Percentiles rank a stretch among this genome's conserved stretches.
phyloP scores from a whole-genome alignment of 1,140 invertebrate genomes.

The Ctenoplectra terminalis region DNA sequence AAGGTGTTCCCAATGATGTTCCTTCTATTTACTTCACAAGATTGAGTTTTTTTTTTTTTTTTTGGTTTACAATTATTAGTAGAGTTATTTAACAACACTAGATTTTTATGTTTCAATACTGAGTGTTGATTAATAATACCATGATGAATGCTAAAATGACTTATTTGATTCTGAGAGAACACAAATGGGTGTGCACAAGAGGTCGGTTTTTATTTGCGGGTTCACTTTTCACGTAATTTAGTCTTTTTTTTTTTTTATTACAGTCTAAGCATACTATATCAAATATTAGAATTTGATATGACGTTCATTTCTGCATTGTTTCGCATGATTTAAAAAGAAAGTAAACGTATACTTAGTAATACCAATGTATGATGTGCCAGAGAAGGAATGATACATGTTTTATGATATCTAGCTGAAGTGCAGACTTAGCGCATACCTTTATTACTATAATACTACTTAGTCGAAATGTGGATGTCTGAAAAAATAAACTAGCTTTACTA shows the following conservation, averaged over 20 bases:
- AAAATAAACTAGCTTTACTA: slow-evolving; percentile 83
- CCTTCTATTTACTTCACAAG: slow-evolving; percentile 75
- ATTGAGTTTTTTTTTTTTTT: slow-evolving; percentile 72
- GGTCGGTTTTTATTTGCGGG: slow-evolving; percentile 69
- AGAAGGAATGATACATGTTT: slow-evolving; percentile 83
- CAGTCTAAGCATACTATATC: slow-evolving; percentile 74
- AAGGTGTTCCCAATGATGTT: slow-evolving; percentile 78
- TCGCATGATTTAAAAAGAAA: slow-evolving; percentile 80
- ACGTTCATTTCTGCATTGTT: slow-evolving; percentile 74
- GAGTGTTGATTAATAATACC: slow-evolving; percentile 77
- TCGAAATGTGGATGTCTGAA: slow-evolving; percentile 84
- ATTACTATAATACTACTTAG: slow-evolving; percentile 84
- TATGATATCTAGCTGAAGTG: slow-evolving; percentile 83
- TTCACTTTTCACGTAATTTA: slow-evolving; percentile 72
- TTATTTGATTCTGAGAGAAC: slow-evolving; percentile 70
- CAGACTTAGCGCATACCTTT: slow-evolving; percentile 84
- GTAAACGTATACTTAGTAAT: slow-evolving; percentile 82
- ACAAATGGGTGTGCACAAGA: slow-evolving; percentile 68
- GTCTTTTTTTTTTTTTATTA: slow-evolving; percentile 72
- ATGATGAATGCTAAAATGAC: slow-evolving; percentile 69
- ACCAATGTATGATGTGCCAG: slow-evolving; percentile 83
- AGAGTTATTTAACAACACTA: slow-evolving; percentile 77
- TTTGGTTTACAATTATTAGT: slow-evolving; percentile 74
- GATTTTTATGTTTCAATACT: slow-evolving; percentile 77
- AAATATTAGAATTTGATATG: slow-evolving; percentile 72